Evolutionary conservation across 2,888 invertebrate genomes (phyloP), one percentile per base, ranked within the genome.

Genomic region (Amiota minor): DNA sequence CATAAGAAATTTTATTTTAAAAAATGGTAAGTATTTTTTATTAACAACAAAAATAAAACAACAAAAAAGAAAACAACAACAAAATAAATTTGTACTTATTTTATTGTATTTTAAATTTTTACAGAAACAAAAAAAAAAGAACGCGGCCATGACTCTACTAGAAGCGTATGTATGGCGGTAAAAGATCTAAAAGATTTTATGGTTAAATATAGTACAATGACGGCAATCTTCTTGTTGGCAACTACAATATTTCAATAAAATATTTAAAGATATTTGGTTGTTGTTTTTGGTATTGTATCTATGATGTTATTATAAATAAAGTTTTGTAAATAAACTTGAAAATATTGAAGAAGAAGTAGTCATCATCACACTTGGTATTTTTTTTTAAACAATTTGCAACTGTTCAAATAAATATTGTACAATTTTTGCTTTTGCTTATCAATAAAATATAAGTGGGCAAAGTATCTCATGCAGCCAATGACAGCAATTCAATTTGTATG

Each of bases 91-190:
- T n/a, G n/a, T 72, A 83, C 80, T 81, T 35, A 6, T 35, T 3
- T 35, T 35, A 35, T 35, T 35, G 35, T 35, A 2, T 35, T 35
- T 35, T 35, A 35, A 35, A 35, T 35, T 6, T 35, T 35, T 35
- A 23, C 23, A 23, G 23, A 23, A 3, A 23, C 23, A 23, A 23
- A 23, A 23, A 23, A 23, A 2, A 35, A 35, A 35, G 76, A 76
- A 68, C 67, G 67, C 80, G 82, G 73, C 84, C 80, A 76, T 82
- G 82, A 82, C 77, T 82, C 78, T 77, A 16, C 56, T 72, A 77
- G 64, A 50, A 72, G 77, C 79, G 76, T 76, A 59, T 46, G n/a
- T 10, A 49, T 11, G 46, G 61, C 70, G 70, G 70, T 50, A 61
- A 71, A 71, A 71, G 70, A 71, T 71, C 70, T 61, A 62, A 71